Conservation (phyloP, 2,888 invertebrate species). For the Caenorhabditis drosophilae region DNA sequence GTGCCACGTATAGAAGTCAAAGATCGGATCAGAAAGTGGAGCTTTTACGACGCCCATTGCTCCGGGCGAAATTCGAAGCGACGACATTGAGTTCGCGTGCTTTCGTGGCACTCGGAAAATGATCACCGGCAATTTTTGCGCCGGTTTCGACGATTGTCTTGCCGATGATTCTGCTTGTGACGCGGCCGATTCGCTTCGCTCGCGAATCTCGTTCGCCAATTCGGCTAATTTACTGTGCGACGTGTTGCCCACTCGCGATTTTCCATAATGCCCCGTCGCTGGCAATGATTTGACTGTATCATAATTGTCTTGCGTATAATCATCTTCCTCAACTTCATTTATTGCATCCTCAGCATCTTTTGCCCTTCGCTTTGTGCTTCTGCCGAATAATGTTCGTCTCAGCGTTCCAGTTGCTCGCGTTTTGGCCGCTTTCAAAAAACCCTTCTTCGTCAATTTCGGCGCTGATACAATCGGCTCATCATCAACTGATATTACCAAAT, state of each 20-base stretch:
- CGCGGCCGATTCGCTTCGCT: not conserved
- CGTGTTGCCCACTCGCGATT: conserved; percentile 44
- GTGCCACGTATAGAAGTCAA: conserved; percentile 67
- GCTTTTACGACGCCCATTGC: conserved; percentile 21
- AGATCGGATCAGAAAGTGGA: conserved; percentile 54
- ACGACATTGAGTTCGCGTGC: conserved; percentile 27
- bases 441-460: conserved; percentile 20
- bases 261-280: conserved; percentile 54
- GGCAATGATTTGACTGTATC: conserved; percentile 56
- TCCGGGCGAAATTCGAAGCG: conserved; percentile 30
- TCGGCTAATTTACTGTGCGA: conserved; percentile 30
- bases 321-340: conserved; percentile 39
- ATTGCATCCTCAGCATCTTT: conserved; percentile 49
- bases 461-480: conserved; percentile 20
- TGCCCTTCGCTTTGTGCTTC: conserved; percentile 40
- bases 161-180: not conserved
- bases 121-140: conserved; percentile 33
- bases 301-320: conserved; percentile 44
- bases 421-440: conserved; percentile 43
- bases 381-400: conserved; percentile 44
- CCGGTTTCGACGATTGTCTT: conserved; percentile 1
- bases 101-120: conserved; percentile 43
- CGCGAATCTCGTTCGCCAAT: conserved; percentile 21
- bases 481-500: conserved; percentile 31
- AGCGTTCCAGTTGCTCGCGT: conserved; percentile 47